Conservation (phyloP, 2,888 invertebrate genomes). For the Hypercompe scribonia region DNA sequence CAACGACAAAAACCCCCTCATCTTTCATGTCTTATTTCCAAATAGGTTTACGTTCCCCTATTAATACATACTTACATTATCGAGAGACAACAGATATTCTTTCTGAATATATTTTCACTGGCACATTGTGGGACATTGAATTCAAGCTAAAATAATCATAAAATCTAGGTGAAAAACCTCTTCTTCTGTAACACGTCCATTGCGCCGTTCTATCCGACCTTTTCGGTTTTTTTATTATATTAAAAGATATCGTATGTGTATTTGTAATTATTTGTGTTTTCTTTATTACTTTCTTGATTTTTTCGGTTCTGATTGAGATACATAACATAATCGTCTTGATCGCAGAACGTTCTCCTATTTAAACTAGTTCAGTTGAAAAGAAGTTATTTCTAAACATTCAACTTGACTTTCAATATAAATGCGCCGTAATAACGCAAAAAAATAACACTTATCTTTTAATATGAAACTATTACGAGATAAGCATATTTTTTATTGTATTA, state of each 20-base stretch:
- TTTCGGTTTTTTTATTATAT: not conserved
- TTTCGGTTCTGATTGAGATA: not conserved
- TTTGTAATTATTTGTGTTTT: not conserved
- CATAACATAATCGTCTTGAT: no score
- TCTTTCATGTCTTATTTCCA: slow-evolving; percentile 71
- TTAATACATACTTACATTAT: slow-evolving; percentile 58
- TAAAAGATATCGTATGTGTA: not conserved
- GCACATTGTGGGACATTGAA: not conserved
- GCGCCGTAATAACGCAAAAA: not conserved
- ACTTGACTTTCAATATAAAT: not conserved
- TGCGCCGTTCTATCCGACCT: not conserved
- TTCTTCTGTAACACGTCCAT: not conserved
- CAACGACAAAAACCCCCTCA: slow-evolving; percentile 66
- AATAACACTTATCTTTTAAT: not conserved
- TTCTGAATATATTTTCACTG: not conserved
- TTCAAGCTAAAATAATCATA: not conserved
- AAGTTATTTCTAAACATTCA: not conserved
- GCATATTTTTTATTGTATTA: no score
- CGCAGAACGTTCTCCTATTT: no score
- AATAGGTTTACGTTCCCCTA: slow-evolving; percentile 67
- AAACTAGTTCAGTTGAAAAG: not conserved
- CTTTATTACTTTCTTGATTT: not conserved
- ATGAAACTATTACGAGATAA: not conserved
- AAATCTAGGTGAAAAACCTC: not conserved
- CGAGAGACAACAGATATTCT: not conserved